Conservation (phyloP, 1,140 invertebrate genomes). For the Drosophila serrata region DNA sequence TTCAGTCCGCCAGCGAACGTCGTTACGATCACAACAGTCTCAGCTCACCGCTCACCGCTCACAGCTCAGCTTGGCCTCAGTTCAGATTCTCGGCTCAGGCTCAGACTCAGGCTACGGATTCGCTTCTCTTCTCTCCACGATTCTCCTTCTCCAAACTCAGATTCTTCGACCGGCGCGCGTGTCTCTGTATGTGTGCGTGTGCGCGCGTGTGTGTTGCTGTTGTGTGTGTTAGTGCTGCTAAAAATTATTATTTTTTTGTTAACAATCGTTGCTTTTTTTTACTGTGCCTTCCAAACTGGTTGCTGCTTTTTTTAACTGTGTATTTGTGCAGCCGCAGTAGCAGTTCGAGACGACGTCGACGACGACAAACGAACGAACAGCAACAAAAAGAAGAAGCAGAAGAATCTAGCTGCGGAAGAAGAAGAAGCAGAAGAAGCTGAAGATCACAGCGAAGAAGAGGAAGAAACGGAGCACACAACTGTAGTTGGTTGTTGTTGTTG, state of each 20-base stretch:
- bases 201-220: conserved; percentile 14
- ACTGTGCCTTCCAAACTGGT: conserved; percentile 71
- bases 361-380: neutral
- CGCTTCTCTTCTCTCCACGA: conserved; percentile 4
- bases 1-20: conserved; percentile 73
- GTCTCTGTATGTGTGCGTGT: conserved; percentile 24
- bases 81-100: conserved; percentile 22
- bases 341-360: conserved; percentile 46
- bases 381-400: conserved; percentile 39
- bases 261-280: conserved; percentile 71
- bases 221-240: conserved; percentile 62
- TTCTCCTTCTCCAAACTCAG: conserved; percentile 16
- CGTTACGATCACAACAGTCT: conserved; percentile 60
- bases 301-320: conserved; percentile 49
- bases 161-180: conserved; percentile 33
- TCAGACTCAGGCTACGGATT: too few species aligned
- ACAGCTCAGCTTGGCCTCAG: conserved; percentile 14
- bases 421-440: conserved; percentile 23
- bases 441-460: conserved; percentile 30
- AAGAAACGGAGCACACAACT: conserved; percentile 46
- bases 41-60: too few species aligned
- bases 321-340: conserved; percentile 55
- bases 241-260: conserved; percentile 66
- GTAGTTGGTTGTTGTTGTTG: conserved; percentile 46
- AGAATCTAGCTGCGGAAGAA: conserved; percentile 41